Evolutionary conservation across 2,797 vertebrate genomes (phyloP).

Genomic region (Brachymystax lenok): DNA sequence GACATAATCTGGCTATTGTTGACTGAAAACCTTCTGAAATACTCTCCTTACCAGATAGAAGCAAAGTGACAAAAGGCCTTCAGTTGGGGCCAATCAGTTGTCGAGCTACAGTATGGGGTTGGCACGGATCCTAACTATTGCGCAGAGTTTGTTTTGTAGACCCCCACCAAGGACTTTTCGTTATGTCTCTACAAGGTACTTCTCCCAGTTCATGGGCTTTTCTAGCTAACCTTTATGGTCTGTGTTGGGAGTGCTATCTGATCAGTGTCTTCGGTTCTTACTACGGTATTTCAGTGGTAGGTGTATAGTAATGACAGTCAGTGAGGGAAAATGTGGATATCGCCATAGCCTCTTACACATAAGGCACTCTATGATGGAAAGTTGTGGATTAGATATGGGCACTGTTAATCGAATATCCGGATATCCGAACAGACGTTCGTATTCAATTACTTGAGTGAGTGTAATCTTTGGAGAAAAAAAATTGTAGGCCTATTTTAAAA

Average conservation of each 20-base stretch:
- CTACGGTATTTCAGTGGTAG: background rate
- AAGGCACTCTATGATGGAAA: background rate
- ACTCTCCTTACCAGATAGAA: slow-evolving; percentile 15
- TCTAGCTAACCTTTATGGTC: background rate
- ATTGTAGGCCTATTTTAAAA: no score
- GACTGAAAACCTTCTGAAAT: slow-evolving; percentile 31
- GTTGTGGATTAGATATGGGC: background rate
- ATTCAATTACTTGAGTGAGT: no score
- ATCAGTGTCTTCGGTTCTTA: background rate
- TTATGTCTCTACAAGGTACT: background rate
- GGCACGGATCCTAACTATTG: background rate
- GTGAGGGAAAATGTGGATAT: background rate
- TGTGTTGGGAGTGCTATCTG: background rate
- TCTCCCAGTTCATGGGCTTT: background rate
- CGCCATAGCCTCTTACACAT: background rate
- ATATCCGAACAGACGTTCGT: no score
- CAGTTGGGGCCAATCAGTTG: slow-evolving; percentile 14
- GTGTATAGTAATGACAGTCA: background rate
- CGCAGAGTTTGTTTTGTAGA: background rate
- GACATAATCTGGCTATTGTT: slow-evolving; percentile 25
- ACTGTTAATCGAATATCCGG: no score
- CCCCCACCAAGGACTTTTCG: background rate
- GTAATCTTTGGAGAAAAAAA: no score
- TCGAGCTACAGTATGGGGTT: background rate
- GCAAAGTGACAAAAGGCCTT: slow-evolving; percentile 29